These are phyloP conservation scores for Eulithis prunata DNA, from an alignment of 2,888 invertebrate genomes.

Conservation along the genomic window DNA sequence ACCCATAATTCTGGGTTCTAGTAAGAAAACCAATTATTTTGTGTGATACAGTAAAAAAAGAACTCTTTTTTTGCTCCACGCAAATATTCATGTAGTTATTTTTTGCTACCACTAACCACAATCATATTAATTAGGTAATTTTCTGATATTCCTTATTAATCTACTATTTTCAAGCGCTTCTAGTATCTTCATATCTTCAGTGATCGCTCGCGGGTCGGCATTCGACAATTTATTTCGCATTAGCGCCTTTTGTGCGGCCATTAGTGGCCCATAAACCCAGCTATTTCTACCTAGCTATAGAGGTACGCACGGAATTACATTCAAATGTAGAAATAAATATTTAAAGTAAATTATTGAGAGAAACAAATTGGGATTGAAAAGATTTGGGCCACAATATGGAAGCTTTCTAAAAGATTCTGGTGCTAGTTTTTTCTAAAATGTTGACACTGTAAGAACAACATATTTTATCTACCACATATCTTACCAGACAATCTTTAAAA, in stretches of 20 bases:
- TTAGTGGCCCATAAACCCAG: slow-evolving; percentile 59
- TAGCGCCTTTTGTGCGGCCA: slow-evolving; percentile 71
- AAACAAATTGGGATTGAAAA: background rate
- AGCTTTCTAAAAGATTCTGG: no score
- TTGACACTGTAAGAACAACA: no score
- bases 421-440: no score
- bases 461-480: no score
- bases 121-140: no score
- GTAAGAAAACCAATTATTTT: no score
- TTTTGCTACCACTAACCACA: background rate
- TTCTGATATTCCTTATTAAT: no score
- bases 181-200: slow-evolving; percentile 20
- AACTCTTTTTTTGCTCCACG: no score
- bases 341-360: slow-evolving; percentile 1
- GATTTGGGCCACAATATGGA: no score
- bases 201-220: slow-evolving; percentile 48
- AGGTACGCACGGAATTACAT: slow-evolving; percentile 49
- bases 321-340: slow-evolving; percentile 16
- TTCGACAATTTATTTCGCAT: slow-evolving; percentile 79
- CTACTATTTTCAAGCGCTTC: slow-evolving; percentile 23
- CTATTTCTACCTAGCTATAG: slow-evolving; percentile 46
- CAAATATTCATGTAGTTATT: background rate
- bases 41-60: no score
- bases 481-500: no score
- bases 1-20: no score